Evolutionary conservation across 2,797 vertebrate genomes (phyloP).

Genomic region (Enteromius unitaeniatus): DNA sequence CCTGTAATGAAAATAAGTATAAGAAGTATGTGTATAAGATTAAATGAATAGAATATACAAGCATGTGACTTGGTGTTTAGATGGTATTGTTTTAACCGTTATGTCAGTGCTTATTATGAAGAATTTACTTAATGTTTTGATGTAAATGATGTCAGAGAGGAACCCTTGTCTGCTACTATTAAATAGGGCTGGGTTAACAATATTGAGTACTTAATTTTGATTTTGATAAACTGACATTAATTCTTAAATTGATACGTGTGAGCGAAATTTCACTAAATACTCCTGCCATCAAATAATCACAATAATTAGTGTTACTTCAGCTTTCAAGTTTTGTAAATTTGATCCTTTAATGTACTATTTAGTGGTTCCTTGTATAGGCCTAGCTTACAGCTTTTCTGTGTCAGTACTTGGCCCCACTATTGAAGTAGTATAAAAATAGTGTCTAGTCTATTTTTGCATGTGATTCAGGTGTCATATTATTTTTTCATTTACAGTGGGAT

Average conservation of each 20-base stretch:
- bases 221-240: background rate
- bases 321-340: background rate
- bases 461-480: background rate
- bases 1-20: background rate
- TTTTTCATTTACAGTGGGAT: conserved; percentile 85
- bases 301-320: background rate
- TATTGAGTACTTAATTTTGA: background rate
- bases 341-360: background rate
- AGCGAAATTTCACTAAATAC: background rate
- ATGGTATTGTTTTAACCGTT: background rate
- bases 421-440: background rate
- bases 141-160: background rate
- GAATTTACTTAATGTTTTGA: background rate
- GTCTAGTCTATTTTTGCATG: background rate
- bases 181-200: background rate
- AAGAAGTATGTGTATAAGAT: conserved; percentile 10
- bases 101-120: background rate
- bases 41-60: background rate
- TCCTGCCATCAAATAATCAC: background rate
- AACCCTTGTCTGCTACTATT: background rate
- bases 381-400: background rate
- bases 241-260: background rate
- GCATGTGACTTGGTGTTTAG: background rate
- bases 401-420: background rate
- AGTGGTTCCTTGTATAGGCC: background rate